Base-by-base conservation (phyloP, 2,888 invertebrate species). In the Mactromeris polynyma region DNA sequence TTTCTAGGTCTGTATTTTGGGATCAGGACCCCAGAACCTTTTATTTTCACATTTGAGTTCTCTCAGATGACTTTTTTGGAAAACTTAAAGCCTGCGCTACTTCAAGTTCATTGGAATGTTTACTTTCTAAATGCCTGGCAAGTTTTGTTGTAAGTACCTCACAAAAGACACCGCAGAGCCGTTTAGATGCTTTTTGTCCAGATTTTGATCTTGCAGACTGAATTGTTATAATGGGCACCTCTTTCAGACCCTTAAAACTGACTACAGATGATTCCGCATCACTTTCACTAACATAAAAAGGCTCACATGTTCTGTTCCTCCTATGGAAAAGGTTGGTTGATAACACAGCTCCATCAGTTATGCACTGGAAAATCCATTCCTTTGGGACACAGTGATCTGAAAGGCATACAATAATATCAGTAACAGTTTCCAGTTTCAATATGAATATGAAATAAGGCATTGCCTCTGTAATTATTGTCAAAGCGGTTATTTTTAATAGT, bases 11-110 rank as follows among this genome's bases (percentile, higher is more conserved):
- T n/a, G n/a, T n/a, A n/a, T n/a, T n/a, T n/a, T n/a, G n/a, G n/a
- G n/a, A n/a, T n/a, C n/a, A n/a, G n/a, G n/a, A 81, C 69, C 3
- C 89, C 86, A 26, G 64, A 21, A 3, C 79, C 79, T 36, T 89
- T 80, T 31, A 73, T n/a, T 17, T 42, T 31, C 17, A 89, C 83
- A 19, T 89, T 33, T 38, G 19, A 33, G n/a, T 89, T 86, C 86
- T 86, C 81, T 83, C 83, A 36, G 54, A 40, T 3, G 33, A 54
- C 36, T 73, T 83, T 31, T 83, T 89, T 83, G 79, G 58, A 36
- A 81, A 26, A 19, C 46, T 83, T 64, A 89, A 77, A 40, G 40
- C 83, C 7, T 21, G 46, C 33, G 82, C 82, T 4, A 82, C 82
- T 6, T 54, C 82, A 6, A 58, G 11, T 6, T 42, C 42, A 42